phyloP scores from a whole-genome alignment of 2,113 vertebrate genomes.

The Parus major region DNA sequence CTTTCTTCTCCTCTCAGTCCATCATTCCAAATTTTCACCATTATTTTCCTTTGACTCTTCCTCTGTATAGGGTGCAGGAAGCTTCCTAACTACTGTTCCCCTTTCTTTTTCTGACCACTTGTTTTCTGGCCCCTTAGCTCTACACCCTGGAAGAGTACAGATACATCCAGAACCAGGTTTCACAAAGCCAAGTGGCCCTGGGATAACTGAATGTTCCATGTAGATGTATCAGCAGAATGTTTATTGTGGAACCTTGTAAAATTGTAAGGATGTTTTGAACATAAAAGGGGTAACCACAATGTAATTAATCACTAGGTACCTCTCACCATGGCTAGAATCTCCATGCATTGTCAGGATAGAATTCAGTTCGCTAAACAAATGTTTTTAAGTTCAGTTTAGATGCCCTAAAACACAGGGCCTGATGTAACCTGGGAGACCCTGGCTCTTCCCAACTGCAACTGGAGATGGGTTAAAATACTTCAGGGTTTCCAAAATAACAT shows the following conservation, averaged over 20 bases:
- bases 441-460: neutral
- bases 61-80: neutral
- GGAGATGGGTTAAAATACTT: neutral
- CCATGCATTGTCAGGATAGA: neutral
- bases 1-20: constrained; percentile 24
- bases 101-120: neutral
- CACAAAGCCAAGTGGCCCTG: neutral
- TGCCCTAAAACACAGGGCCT: neutral
- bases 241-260: neutral
- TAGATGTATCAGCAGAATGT: neutral
- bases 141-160: neutral
- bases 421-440: neutral
- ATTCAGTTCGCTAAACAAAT: neutral
- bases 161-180: neutral
- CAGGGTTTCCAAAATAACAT: neutral
- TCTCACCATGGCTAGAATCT: neutral
- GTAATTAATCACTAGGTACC: neutral
- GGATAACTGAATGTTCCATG: neutral
- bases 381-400: neutral
- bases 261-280: neutral
- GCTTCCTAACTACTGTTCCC: neutral
- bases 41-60: neutral
- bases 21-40: neutral
- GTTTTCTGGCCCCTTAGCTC: neutral
- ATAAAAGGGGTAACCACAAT: neutral